phyloP scores from a whole-genome alignment of 2,113 vertebrate genomes.

The Misgurnus mizolepis region DNA sequence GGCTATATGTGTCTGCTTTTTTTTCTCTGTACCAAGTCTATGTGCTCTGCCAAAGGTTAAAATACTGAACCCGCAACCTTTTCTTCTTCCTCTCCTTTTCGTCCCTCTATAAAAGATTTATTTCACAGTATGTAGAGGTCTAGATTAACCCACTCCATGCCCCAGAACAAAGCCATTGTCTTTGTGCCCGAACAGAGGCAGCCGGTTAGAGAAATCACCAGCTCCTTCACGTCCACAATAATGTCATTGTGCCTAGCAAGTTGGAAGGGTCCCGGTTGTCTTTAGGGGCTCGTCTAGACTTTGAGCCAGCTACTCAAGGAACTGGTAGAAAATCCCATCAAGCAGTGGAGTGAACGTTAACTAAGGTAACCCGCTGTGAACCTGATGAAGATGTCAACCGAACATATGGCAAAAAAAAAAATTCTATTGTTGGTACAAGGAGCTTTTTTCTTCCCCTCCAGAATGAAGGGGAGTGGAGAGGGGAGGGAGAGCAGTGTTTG shows the following conservation, averaged over 20 bases:
- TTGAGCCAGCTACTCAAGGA: constrained; percentile 82
- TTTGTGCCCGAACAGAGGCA: constrained; percentile 79
- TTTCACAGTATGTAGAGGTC: constrained; percentile 86
- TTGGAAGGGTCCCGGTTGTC: constrained; percentile 71
- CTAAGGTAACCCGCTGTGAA: constrained; percentile 94
- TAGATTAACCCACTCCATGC: constrained; percentile 85
- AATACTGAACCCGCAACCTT: constrained; percentile 91
- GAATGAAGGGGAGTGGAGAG: constrained; percentile 61
- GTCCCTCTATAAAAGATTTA: constrained; percentile 82
- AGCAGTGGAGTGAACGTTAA: constrained; percentile 96
- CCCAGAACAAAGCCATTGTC: constrained; percentile 86
- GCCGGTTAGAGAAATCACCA: constrained; percentile 88
- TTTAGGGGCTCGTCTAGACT: constrained; percentile 79
- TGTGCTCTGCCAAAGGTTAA: constrained; percentile 89
- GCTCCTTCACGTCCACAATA: constrained; percentile 87
- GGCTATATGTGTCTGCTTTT: constrained; percentile 72
- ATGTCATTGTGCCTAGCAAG: constrained; percentile 80
- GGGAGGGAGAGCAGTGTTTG: constrained; percentile 55
- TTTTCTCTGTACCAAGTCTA: constrained; percentile 69
- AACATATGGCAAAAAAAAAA: constrained; percentile 90
- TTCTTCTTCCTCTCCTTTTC: constrained; percentile 62
- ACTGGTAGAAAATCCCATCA: constrained; percentile 91
- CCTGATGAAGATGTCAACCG: constrained; percentile 97
- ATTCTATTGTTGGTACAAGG: constrained; percentile 86
- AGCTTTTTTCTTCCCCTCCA: constrained; percentile 71